phyloP scores from a whole-genome alignment of 2,113 vertebrate species.

The Muntiacus muntjak region DNA sequence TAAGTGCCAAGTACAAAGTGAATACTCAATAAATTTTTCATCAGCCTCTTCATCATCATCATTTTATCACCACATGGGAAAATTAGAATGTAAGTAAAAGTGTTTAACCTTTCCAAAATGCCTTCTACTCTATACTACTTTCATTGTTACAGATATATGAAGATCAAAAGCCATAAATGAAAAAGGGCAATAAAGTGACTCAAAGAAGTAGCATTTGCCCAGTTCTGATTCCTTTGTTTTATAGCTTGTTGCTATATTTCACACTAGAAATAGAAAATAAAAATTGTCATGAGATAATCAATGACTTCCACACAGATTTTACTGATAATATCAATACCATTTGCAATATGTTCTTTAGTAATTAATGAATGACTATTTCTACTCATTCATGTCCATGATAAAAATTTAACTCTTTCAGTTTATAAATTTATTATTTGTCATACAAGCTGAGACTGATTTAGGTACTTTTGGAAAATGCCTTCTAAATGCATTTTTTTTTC shows the following conservation, averaged over 20 bases:
- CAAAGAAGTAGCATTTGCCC: background rate
- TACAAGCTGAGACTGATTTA: background rate
- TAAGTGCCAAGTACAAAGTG: background rate
- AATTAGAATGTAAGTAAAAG: background rate
- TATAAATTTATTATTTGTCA: constrained; percentile 14
- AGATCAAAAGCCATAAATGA: background rate
- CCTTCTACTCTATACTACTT: background rate
- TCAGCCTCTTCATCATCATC: background rate
- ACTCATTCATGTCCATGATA: background rate
- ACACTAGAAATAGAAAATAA: background rate
- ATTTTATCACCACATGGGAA: background rate
- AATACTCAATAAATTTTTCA: background rate
- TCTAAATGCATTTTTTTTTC: background rate
- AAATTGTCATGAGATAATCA: background rate
- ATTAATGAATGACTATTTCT: background rate
- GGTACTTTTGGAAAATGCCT: background rate
- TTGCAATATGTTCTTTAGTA: background rate
- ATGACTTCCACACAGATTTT: background rate
- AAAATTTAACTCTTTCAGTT: background rate
- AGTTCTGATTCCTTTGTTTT: background rate
- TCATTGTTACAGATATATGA: background rate
- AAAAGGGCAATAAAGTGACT: background rate
- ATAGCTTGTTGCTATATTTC: background rate
- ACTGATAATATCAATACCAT: background rate
- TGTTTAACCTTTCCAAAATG: background rate